These are phyloP conservation scores for Pomacea maculata DNA, from an alignment of 1,140 invertebrate species.

Conservation along the genomic window DNA sequence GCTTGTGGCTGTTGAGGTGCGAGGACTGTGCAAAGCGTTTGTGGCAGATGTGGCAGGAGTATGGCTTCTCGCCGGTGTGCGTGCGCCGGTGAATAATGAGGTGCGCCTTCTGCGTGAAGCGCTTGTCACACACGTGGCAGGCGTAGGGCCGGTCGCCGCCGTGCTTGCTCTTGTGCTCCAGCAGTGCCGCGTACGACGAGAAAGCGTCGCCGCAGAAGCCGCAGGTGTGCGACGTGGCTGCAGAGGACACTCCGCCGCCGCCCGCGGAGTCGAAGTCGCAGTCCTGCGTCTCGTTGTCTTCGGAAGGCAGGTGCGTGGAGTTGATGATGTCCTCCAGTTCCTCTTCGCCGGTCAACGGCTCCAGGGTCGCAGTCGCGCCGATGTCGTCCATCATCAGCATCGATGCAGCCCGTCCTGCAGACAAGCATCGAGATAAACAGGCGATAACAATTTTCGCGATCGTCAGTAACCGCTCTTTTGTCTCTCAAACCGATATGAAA, in stretches of 20 bases:
- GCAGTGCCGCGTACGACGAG: not conserved
- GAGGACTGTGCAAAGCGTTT: constrained; percentile 46
- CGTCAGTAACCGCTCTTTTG: too few species aligned
- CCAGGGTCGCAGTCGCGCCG: not conserved
- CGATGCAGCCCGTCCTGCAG: too few species aligned
- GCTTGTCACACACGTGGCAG: constrained; percentile 42
- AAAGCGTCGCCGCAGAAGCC: constrained; percentile 8
- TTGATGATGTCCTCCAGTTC: constrained; percentile 13
- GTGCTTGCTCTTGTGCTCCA: constrained; percentile 7
- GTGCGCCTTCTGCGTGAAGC: constrained; percentile 46
- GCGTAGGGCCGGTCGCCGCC: constrained; percentile 34
- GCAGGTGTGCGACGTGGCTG: not conserved
- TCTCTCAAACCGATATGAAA: too few species aligned
- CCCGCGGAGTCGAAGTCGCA: not conserved
- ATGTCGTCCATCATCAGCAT: too few species aligned
- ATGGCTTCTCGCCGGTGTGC: constrained; percentile 45
- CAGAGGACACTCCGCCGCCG: not conserved
- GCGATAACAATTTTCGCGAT: too few species aligned
- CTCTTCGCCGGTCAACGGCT: constrained; percentile 9
- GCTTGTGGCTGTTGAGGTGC: constrained; percentile 43
- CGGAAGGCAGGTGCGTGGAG: not conserved
- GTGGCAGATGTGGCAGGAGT: constrained; percentile 39
- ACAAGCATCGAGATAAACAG: too few species aligned
- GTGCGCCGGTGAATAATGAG: constrained; percentile 45
- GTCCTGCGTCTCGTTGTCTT: not conserved